Conservation (phyloP, 2,113 vertebrate genomes). For the Platysternon megacephalum region DNA sequence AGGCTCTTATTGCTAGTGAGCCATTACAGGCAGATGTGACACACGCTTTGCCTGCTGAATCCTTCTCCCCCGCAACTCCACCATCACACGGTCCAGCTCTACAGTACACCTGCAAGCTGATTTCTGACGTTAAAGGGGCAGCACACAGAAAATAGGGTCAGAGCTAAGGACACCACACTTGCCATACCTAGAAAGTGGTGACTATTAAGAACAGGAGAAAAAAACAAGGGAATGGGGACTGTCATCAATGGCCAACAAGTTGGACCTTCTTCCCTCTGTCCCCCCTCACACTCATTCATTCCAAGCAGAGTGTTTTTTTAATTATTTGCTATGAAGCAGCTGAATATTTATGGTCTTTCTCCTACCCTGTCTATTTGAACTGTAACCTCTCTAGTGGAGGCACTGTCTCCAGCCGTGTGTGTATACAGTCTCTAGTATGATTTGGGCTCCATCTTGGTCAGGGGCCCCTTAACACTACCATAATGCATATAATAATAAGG, state of each 20-base stretch:
- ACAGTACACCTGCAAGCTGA: no score
- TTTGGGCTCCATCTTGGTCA: neutral
- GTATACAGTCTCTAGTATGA: neutral
- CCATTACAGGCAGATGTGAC: accelerated
- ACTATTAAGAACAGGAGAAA: neutral
- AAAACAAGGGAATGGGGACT: accelerated
- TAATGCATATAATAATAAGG: neutral
- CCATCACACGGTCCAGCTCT: neutral
- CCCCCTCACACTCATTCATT: neutral
- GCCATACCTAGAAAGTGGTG: neutral
- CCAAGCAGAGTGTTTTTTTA: neutral
- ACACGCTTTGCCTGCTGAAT: neutral
- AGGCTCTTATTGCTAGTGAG: neutral
- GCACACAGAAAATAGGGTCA: neutral
- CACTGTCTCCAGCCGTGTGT: accelerated
- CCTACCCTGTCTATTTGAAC: neutral
- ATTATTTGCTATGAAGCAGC: neutral
- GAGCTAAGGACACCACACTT: neutral
- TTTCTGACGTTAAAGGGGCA: neutral
- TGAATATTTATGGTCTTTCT: neutral
- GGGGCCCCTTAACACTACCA: neutral
- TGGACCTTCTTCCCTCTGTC: neutral
- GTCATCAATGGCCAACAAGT: neutral
- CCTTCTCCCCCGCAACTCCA: neutral
- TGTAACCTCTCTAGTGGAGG: neutral